phyloP scores from a whole-genome alignment of 1,140 invertebrate species.

The Colletes gigas region DNA sequence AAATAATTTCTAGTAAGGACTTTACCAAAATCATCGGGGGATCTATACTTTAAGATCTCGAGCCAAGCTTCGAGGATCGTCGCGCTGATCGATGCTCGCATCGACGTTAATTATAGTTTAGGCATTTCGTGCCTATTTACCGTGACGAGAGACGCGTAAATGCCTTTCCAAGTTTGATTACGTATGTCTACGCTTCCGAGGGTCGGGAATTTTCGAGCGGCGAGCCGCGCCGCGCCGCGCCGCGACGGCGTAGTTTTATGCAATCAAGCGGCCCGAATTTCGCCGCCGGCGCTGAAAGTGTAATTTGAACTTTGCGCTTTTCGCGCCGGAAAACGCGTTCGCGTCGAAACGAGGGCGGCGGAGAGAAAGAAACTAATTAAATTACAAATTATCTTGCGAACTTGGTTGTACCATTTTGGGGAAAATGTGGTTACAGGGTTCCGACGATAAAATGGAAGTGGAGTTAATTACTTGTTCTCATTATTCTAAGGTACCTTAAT shows the following conservation, averaged over 20 bases:
- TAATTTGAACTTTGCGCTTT: slow-evolving; percentile 33
- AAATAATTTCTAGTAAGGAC: too few relatives aligned
- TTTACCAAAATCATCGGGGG: too few relatives aligned
- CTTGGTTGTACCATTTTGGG: background rate
- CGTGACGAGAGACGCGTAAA: slow-evolving; percentile 16
- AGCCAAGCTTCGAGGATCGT: too few relatives aligned
- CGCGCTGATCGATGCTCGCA: slow-evolving; percentile 9
- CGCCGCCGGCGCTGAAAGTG: slow-evolving; percentile 8
- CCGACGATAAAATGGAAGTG: background rate
- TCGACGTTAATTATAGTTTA: slow-evolving; percentile 55
- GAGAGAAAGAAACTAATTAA: background rate
- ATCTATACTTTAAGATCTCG: too few relatives aligned
- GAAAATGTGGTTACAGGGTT: background rate
- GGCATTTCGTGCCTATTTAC: slow-evolving; percentile 39
- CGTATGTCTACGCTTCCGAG: slow-evolving; percentile 39
- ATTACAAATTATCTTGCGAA: slow-evolving; percentile 9
- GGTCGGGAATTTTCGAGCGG: slow-evolving; percentile 26
- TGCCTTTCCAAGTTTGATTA: slow-evolving; percentile 60
- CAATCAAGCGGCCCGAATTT: slow-evolving; percentile 16
- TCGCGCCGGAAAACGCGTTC: background rate
- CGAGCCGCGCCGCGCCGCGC: background rate
- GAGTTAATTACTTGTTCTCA: background rate
- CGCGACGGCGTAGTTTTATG: slow-evolving; percentile 28
- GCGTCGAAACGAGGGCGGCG: background rate
- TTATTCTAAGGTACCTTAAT: too few relatives aligned